Percentiles rank a stretch among this genome's conserved stretches.
Evolutionary conservation across 2,888 invertebrate species (phyloP).

Genomic region (Aethes cnicana): DNA sequence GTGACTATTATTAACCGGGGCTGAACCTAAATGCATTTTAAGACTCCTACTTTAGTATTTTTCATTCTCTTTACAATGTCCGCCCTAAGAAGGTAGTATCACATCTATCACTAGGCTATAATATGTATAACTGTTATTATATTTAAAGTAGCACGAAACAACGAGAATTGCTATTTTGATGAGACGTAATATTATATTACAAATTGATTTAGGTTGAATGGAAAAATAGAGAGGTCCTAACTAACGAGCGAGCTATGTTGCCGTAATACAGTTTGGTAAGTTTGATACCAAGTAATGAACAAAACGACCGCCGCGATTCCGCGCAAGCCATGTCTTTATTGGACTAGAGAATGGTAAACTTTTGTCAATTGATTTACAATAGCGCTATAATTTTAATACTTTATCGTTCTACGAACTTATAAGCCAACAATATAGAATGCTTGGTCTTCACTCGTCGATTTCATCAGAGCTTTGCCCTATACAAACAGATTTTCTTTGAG

Average conservation of each 20-base stretch:
- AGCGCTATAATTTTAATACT: slow-evolving; percentile 47
- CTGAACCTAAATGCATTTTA: slow-evolving; percentile 67
- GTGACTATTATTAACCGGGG: slow-evolving; percentile 51
- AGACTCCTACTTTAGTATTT: slow-evolving; percentile 57
- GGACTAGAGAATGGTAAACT: slow-evolving; percentile 77
- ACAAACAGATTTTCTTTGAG: slow-evolving; percentile 38
- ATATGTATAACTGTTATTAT: slow-evolving; percentile 1
- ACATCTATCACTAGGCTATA: slow-evolving; percentile 57
- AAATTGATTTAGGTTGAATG: slow-evolving; percentile 17
- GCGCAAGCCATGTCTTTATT: slow-evolving; percentile 57
- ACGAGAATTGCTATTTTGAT: slow-evolving; percentile 7
- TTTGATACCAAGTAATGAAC: neutral
- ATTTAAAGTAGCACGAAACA: slow-evolving; percentile 8
- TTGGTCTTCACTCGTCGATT: slow-evolving; percentile 34
- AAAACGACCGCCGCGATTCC: neutral
- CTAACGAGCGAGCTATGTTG: slow-evolving; percentile 44
- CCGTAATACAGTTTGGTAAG: slow-evolving; percentile 42
- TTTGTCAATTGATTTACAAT: slow-evolving; percentile 52
- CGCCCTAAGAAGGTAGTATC: slow-evolving; percentile 65
- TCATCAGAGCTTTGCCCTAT: slow-evolving; percentile 49
- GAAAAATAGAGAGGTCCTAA: slow-evolving; percentile 44
- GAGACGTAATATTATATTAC: slow-evolving; percentile 18
- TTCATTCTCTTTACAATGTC: slow-evolving; percentile 55
- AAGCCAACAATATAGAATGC: slow-evolving; percentile 43
- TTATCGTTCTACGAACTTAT: slow-evolving; percentile 64